A percentile compares a stretch with the other conserved stretches of the same genome.
Conservation (phyloP, 2,113 vertebrate genomes). For the Dissostichus mawsoni region DNA sequence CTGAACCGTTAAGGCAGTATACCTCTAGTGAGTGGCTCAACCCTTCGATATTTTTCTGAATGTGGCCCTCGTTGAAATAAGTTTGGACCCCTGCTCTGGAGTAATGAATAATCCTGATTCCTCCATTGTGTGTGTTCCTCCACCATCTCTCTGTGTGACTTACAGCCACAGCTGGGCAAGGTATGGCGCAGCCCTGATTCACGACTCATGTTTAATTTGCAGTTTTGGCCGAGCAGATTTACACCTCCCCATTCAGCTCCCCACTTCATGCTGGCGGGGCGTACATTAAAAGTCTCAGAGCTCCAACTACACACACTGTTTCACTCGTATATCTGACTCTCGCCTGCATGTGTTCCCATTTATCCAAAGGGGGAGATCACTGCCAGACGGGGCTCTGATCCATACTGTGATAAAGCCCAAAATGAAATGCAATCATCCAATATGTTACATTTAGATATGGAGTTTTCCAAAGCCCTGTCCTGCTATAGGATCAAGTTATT, state of each 20-base stretch:
- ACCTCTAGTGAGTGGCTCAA: too few species aligned
- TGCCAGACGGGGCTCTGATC: slow-evolving; percentile 33
- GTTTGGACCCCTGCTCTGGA: not conserved
- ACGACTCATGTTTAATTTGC: slow-evolving; percentile 45
- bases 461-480: not conserved
- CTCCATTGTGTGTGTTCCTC: slow-evolving; percentile 53
- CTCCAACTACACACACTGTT: slow-evolving; percentile 8
- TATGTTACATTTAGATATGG: not conserved
- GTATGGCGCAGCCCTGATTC: slow-evolving; percentile 53
- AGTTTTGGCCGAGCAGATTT: slow-evolving; percentile 41
- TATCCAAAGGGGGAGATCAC: slow-evolving; percentile 28
- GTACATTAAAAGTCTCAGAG: slow-evolving; percentile 48
- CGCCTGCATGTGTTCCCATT: slow-evolving; percentile 55
- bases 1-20: too few species aligned
- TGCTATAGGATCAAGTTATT: not conserved
- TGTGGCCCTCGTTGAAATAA: too few species aligned
- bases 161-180: slow-evolving; percentile 54
- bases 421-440: not conserved
- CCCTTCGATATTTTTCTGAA: too few species aligned
- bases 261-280: slow-evolving; percentile 37
- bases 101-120: slow-evolving; percentile 43
- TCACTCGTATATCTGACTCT: slow-evolving; percentile 39
- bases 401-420: slow-evolving; percentile 13
- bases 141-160: slow-evolving; percentile 37
- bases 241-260: slow-evolving; percentile 36